phyloP scores from a whole-genome alignment of 1,140 invertebrate species.

The Lordiphosa collinella region DNA sequence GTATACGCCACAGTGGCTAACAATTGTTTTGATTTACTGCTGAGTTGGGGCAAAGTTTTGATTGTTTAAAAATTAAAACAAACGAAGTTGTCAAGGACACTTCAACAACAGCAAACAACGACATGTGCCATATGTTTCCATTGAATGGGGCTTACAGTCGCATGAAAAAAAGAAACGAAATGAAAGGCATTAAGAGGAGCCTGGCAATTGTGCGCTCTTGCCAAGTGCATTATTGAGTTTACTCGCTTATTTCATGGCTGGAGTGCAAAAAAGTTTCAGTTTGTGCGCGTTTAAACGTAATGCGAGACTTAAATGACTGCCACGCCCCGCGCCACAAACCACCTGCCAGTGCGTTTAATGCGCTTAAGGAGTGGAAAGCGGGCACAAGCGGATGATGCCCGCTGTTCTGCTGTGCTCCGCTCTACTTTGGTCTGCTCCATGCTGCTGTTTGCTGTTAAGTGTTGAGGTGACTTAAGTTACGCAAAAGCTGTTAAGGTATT shows the following conservation, averaged over 20 bases:
- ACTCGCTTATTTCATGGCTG: conserved; percentile 57
- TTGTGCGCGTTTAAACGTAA: conserved; percentile 53
- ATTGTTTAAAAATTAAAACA: conserved; percentile 32
- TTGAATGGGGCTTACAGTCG: conserved; percentile 56
- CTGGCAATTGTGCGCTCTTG: conserved; percentile 21
- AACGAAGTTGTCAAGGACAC: conserved; percentile 18
- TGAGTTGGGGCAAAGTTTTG: conserved; percentile 7
- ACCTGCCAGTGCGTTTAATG: conserved; percentile 60
- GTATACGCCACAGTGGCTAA: conserved; percentile 29
- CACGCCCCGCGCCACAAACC: conserved; percentile 6
- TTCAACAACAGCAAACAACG: conserved; percentile 28
- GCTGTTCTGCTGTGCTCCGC: conserved; percentile 1
- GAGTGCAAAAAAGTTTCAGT: conserved; percentile 51
- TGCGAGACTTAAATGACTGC: conserved; percentile 50
- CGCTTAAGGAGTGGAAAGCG: conserved; percentile 23
- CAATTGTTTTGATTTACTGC: conserved; percentile 35
- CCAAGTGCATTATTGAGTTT: conserved; percentile 74
- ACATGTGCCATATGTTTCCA: conserved; percentile 57
- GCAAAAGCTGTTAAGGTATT: conserved; percentile 74
- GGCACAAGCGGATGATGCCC: background rate
- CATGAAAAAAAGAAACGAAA: conserved; percentile 26
- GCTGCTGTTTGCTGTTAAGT: conserved; percentile 36
- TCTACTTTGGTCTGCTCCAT: conserved; percentile 4
- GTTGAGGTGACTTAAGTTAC: conserved; percentile 69
- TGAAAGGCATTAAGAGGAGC: conserved; percentile 17